Conservation (phyloP, 2,797 vertebrate species). For the Anableps anableps region DNA sequence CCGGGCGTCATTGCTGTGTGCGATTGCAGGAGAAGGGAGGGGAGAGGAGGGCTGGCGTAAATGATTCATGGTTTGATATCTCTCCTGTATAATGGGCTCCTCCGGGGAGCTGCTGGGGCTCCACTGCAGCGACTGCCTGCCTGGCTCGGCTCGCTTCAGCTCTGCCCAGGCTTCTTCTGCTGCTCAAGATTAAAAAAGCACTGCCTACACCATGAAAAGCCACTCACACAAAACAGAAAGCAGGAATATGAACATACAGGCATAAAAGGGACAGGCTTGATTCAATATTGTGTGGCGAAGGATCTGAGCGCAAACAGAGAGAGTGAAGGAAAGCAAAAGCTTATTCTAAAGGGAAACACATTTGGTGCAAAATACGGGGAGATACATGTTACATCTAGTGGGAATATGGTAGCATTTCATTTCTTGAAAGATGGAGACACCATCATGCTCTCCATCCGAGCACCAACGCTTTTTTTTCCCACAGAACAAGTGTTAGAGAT, state of each 20-base stretch:
- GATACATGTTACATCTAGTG: slow-evolving; percentile 54
- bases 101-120: slow-evolving; percentile 80
- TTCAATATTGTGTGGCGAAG: slow-evolving; percentile 67
- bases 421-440: slow-evolving; percentile 25
- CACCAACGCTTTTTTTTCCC: neutral
- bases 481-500: slow-evolving; percentile 3
- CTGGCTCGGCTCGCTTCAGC: slow-evolving; percentile 50
- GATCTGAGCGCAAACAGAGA: slow-evolving; percentile 40
- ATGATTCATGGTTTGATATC: slow-evolving; percentile 93
- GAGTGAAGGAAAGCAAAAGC: slow-evolving; percentile 26
- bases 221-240: slow-evolving; percentile 64
- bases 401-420: slow-evolving; percentile 45
- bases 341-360: slow-evolving; percentile 52
- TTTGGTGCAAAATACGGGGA: slow-evolving; percentile 40
- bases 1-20: slow-evolving; percentile 52
- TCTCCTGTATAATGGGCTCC: slow-evolving; percentile 87
- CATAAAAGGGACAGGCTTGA: slow-evolving; percentile 65
- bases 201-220: slow-evolving; percentile 73
- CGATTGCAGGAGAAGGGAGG: slow-evolving; percentile 41
- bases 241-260: slow-evolving; percentile 51
- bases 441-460: slow-evolving; percentile 1
- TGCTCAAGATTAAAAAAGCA: slow-evolving; percentile 61
- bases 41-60: slow-evolving; percentile 82
- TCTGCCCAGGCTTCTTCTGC: slow-evolving; percentile 58
- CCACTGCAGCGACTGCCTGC: slow-evolving; percentile 70